Evolutionary conservation across 2,888 invertebrate species (phyloP).

Genomic region (Glyphotaelius pellucidus): DNA sequence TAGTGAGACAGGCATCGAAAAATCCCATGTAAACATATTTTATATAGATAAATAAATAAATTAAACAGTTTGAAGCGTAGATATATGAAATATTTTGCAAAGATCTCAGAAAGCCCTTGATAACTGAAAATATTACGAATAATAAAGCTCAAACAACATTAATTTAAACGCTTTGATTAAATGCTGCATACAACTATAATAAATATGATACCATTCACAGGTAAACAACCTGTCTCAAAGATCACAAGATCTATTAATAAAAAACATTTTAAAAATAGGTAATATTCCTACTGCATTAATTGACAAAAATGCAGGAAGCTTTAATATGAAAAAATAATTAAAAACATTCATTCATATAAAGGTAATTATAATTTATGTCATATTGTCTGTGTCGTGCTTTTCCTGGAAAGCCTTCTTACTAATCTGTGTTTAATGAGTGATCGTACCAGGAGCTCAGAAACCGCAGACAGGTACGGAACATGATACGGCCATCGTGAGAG

Average conservation of each 20-base stretch:
- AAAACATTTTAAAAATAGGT: not conserved
- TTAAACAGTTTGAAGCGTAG: not conserved
- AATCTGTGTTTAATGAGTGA: not conserved
- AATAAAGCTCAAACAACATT: no score
- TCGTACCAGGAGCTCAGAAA: constrained; percentile 18
- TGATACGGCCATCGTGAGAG: constrained; percentile 47
- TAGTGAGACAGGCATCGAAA: no score
- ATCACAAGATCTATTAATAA: no score
- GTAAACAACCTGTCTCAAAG: no score
- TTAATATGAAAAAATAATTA: not conserved
- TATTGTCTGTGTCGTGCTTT: not conserved
- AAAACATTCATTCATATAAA: not conserved
- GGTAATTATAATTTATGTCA: not conserved
- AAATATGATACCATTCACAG: not conserved
- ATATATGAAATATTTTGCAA: not conserved
- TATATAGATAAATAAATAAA: no score
- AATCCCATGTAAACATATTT: no score
- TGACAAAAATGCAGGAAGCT: not conserved
- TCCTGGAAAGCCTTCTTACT: not conserved
- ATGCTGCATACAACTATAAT: not conserved
- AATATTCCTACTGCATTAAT: not conserved
- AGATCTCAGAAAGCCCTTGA: no score
- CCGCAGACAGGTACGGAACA: constrained; percentile 51
- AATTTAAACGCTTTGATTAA: not conserved
- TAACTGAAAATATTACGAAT: no score